phyloP scores from a whole-genome alignment of 1,140 invertebrate species.

The Lepidurus packardi region DNA sequence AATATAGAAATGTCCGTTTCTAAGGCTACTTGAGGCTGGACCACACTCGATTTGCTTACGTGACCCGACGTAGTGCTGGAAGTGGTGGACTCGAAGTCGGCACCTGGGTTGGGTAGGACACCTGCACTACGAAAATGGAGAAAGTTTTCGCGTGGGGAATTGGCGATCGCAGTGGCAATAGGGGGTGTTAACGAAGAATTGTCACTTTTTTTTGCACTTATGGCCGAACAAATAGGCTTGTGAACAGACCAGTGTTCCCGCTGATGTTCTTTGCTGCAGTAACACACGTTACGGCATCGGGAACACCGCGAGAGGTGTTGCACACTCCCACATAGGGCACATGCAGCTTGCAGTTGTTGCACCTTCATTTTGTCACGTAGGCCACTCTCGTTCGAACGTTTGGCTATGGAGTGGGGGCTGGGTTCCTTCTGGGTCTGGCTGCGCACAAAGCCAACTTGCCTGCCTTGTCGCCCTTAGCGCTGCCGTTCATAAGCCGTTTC shows the following conservation, averaged over 20 bases:
- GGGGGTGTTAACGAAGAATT: not conserved
- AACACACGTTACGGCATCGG: conserved; percentile 63
- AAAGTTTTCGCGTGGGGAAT: not conserved
- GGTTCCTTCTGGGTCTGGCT: not conserved
- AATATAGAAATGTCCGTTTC: not conserved
- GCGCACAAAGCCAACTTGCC: not conserved
- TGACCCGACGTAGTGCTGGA: not conserved
- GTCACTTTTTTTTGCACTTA: not conserved
- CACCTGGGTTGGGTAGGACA: conserved; percentile 6
- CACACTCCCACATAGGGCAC: conserved; percentile 60
- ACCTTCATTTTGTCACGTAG: conserved; percentile 33
- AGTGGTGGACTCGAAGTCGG: not conserved
- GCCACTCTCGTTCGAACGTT: conserved; percentile 25
- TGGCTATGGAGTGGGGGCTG: conserved; percentile 8
- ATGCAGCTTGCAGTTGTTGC: conserved; percentile 40
- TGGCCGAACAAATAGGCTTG: conserved; percentile 48
- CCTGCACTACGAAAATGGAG: not conserved
- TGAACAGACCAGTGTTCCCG: conserved; percentile 67
- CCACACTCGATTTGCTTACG: not conserved
- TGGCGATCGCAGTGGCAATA: not conserved
- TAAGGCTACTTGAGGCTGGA: not conserved
- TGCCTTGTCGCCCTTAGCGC: conserved; percentile 16
- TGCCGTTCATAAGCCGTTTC: not conserved
- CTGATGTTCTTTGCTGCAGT: conserved; percentile 74
- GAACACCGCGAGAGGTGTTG: conserved; percentile 65